A percentile compares a stretch with the other conserved stretches of the same genome.
These are phyloP conservation scores for Parambassis ranga DNA, from an alignment of 2,797 vertebrate species.

Conservation along the genomic window DNA sequence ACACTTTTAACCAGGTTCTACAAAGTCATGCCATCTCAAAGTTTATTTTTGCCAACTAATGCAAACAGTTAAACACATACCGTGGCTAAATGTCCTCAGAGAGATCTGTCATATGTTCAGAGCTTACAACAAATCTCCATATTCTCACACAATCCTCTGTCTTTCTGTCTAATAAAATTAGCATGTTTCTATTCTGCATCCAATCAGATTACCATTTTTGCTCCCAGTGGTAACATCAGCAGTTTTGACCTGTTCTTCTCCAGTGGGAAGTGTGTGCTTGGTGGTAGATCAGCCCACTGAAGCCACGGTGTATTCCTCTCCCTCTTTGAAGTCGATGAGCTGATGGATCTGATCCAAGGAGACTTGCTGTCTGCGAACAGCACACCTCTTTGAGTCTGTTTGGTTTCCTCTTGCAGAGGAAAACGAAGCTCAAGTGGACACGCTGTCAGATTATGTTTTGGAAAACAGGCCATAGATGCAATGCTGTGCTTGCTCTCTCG, in stretches of 20 bases:
- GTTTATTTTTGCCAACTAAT: constrained; percentile 15
- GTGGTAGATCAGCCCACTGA: constrained; percentile 35
- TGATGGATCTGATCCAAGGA: constrained; percentile 65
- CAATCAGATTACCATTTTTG: constrained; percentile 58
- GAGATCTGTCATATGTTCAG: constrained; percentile 31
- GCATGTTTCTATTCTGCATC: constrained; percentile 44
- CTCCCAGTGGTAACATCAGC: constrained; percentile 56
- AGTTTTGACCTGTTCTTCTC: constrained; percentile 60
- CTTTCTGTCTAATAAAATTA: constrained; percentile 65
- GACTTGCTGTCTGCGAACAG: constrained; percentile 57
- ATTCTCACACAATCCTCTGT: constrained; percentile 52
- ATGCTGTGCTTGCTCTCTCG: constrained; percentile 24
- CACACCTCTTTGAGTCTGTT: constrained; percentile 63
- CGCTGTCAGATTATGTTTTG: constrained; percentile 71
- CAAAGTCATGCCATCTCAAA: constrained; percentile 23
- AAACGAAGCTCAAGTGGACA: constrained; percentile 62
- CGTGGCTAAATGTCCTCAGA: constrained; percentile 23
- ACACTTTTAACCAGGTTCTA: neutral
- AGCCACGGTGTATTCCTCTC: constrained; percentile 44
- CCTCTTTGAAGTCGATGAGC: constrained; percentile 64
- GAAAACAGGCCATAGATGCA: constrained; percentile 56
- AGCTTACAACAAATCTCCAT: constrained; percentile 44
- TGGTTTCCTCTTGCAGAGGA: constrained; percentile 52
- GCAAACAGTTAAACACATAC: constrained; percentile 2
- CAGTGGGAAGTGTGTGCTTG: constrained; percentile 23